Evolutionary conservation across 2,888 invertebrate species (phyloP), one percentile per base, ranked within the genome.

Genomic region (Camponotus fellah): DNA sequence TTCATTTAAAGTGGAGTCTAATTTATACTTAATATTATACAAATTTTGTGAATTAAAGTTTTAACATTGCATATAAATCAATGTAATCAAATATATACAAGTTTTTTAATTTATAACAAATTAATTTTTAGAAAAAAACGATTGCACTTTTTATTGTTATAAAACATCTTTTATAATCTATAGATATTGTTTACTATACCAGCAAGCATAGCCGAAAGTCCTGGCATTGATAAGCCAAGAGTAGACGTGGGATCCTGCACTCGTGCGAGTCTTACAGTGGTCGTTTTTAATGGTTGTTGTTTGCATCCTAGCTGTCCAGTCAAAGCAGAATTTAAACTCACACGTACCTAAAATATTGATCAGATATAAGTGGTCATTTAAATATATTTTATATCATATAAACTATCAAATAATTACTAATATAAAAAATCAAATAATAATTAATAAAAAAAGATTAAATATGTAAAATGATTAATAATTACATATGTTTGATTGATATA

Each of bases 121-220:
- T 46, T 46, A 37, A 37, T 37, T 37, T 6, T 37, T 14, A 46
- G 14, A 46, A 46, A 46, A 46, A 46, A 37, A 37, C 6, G 14
- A 46, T 46, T 46, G 14, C 12, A 14, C 1, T 46, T 40, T 0
- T 32, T 62, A n/a, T 8, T 37, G n/a, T 21, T 60, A 58, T 26
- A 34, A 5, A 60, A 1, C 2, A 12, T 17, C 53, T 26, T 46
- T 66, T 14, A 49, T 14, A 40, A 53, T 68, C 32, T 68, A 32
- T 21, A 77, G 5, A 69, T 58, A 77, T 56, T 21, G 2, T 81
- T 37, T 14, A 64, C 37, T 87, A 76, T 91, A 95, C 95, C 96
- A 80, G 96, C 96, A 71, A 96, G 93, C 68, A 96, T 94, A 43
- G 96, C 96, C 37, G 96, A 96, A 62, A 96, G 94, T 60, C 96